Percentiles rank a stretch among this genome's conserved stretches.
Conservation (phyloP, 2,113 vertebrate genomes). For the Saccopteryx bilineata region DNA sequence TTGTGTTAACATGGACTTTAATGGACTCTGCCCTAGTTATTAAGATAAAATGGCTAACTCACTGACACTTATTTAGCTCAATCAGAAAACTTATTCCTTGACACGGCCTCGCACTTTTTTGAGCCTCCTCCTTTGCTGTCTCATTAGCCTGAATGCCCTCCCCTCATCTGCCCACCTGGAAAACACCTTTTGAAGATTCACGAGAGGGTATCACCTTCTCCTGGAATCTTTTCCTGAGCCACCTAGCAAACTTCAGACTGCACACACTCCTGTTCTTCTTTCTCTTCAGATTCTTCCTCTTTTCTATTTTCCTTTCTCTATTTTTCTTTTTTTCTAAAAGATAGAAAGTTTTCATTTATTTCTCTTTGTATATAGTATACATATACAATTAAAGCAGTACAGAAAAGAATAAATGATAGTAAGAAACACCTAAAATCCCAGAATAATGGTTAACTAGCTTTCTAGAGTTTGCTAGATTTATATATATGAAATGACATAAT, state of each 20-base stretch:
- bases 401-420: conserved; percentile 26
- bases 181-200: neutral
- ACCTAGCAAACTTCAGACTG: neutral
- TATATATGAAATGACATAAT: neutral
- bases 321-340: conserved; percentile 14
- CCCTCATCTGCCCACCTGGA: neutral
- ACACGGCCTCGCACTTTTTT: neutral
- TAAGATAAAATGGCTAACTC: conserved; percentile 27
- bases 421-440: conserved; percentile 17
- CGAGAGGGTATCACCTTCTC: neutral
- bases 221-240: neutral
- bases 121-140: neutral
- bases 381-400: neutral
- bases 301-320: neutral
- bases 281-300: neutral
- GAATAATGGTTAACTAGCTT: neutral
- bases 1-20: conserved; percentile 25
- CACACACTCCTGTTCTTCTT: neutral
- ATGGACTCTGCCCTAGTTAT: neutral
- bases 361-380: neutral
- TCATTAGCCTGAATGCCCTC: neutral
- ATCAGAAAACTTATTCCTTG: neutral
- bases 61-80: neutral
- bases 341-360: neutral
- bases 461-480: conserved; percentile 3